Percentiles rank a stretch among this genome's conserved stretches.
Conservation (phyloP, 2,888 invertebrate genomes). For the Pocota personata region DNA sequence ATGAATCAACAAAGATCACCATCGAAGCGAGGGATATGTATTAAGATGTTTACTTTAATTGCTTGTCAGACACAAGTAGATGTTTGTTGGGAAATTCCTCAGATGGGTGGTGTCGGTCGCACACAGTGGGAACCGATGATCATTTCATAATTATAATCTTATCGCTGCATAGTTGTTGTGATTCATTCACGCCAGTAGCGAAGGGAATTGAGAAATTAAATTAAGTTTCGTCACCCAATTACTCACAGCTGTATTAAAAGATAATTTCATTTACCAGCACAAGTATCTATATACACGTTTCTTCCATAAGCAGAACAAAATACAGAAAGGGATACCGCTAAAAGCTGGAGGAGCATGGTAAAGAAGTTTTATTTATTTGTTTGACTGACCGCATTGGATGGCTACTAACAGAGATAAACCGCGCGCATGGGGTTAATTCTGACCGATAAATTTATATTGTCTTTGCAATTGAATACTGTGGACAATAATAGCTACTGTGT, state of each 20-base stretch:
- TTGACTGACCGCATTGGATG: constrained; percentile 22
- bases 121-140: not conserved
- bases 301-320: not conserved
- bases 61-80: constrained; percentile 37
- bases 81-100: constrained; percentile 40
- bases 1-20: constrained; percentile 9
- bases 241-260: constrained; percentile 37
- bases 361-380: constrained; percentile 16
- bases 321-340: not conserved
- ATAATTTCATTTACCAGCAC: constrained; percentile 32
- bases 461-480: constrained; percentile 52
- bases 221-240: constrained; percentile 62
- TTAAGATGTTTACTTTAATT: constrained; percentile 57
- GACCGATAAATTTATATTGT: constrained; percentile 65
- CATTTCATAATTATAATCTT: constrained; percentile 23
- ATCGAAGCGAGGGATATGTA: not conserved
- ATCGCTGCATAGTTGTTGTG: constrained; percentile 15
- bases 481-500: not conserved
- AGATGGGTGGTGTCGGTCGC: constrained; percentile 17
- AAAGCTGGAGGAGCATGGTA: not conserved
- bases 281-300: not conserved
- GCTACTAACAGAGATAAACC: constrained; percentile 51
- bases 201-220: constrained; percentile 34
- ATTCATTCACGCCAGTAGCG: constrained; percentile 5
- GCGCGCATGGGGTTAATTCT: constrained; percentile 60